A percentile compares a stretch with the other conserved stretches of the same genome.
Conservation (phyloP, 2,888 invertebrate genomes). For the Metacarcinus magister region DNA sequence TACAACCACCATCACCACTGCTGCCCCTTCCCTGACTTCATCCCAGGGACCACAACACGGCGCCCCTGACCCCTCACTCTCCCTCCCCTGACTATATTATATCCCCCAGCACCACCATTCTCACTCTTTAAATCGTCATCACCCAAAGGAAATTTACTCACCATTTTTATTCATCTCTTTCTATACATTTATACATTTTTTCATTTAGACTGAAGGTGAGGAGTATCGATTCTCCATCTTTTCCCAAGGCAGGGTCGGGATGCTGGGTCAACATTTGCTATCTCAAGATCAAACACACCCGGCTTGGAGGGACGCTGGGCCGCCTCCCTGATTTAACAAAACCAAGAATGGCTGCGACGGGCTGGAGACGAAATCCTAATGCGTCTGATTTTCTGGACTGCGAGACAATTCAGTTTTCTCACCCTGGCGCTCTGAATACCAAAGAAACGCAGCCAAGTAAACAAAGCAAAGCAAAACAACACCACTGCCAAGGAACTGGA, state of each 20-base stretch:
- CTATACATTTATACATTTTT: not conserved
- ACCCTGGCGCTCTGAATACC: not conserved
- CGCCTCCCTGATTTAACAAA: constrained; percentile 8
- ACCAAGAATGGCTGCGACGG: not conserved
- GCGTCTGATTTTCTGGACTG: not conserved
- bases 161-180: not conserved
- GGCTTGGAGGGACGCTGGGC: not conserved
- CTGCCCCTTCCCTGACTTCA: not conserved
- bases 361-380: not conserved
- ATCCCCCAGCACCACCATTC: not conserved
- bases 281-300: constrained; percentile 17
- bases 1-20: not conserved
- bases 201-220: not conserved
- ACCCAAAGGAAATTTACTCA: not conserved
- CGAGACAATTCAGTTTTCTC: constrained; percentile 11
- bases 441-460: not conserved
- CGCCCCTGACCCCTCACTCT: not conserved
- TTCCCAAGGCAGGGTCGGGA: constrained; percentile 40
- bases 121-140: not conserved
- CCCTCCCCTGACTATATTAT: too few relatives aligned
- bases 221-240: not conserved
- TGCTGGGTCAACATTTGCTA: constrained; percentile 31
- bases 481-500: not conserved
- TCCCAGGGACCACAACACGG: not conserved
- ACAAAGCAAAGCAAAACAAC: not conserved